Percentiles rank a stretch among this genome's conserved stretches.
These are phyloP conservation scores for Cichlasoma orientale DNA, from an alignment of 2,797 vertebrate genomes.

Conservation along the genomic window DNA sequence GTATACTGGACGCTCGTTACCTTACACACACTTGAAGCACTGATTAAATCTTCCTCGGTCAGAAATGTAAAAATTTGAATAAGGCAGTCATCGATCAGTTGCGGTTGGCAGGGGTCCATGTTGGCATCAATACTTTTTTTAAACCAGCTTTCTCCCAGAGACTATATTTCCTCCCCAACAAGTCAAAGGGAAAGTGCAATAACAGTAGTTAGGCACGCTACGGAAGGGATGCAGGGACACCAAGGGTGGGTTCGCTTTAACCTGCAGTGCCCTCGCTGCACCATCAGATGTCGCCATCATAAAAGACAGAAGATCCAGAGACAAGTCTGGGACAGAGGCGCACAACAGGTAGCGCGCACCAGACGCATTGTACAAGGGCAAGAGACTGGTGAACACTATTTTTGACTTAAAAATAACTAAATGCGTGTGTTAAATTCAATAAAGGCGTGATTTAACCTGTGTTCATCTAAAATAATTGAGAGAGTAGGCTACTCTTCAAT, in stretches of 20 bases:
- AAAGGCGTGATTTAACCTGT: not conserved
- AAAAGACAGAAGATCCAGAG: conserved; percentile 18
- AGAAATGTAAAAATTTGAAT: conserved; percentile 80
- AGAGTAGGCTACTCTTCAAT: not conserved
- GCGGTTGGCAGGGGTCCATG: conserved; percentile 49
- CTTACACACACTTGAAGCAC: conserved; percentile 78
- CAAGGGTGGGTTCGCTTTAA: fast-evolving
- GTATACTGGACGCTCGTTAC: conserved; percentile 60
- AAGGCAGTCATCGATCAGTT: conserved; percentile 74
- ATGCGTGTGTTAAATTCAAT: not conserved
- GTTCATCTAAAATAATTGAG: not conserved
- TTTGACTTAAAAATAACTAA: not conserved
- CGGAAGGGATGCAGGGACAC: conserved; percentile 54
- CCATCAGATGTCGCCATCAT: conserved; percentile 76
- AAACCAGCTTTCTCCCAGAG: not conserved
- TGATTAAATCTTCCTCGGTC: conserved; percentile 74
- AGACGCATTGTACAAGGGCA: not conserved
- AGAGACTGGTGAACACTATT: not conserved
- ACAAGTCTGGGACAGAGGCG: not conserved
- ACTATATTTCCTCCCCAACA: not conserved
- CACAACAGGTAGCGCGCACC: not conserved
- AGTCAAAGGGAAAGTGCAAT: not conserved
- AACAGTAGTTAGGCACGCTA: conserved; percentile 4
- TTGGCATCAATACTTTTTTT: not conserved
- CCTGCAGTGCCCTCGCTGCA: fast-evolving